phyloP scores from a whole-genome alignment of 2,797 vertebrate genomes.

The Babyrousa celebensis region DNA sequence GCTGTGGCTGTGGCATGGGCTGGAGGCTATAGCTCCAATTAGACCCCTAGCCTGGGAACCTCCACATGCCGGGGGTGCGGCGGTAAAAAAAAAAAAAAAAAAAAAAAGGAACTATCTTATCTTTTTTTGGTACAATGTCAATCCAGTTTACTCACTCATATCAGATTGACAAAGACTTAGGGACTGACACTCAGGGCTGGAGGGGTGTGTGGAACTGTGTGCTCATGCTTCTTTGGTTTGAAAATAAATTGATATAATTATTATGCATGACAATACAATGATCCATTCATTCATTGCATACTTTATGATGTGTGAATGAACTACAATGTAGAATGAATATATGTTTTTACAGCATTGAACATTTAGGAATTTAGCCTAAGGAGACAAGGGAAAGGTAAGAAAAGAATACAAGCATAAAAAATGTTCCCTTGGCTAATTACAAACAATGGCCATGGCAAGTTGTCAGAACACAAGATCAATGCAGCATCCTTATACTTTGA shows the following conservation, averaged over 20 bases:
- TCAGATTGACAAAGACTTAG: background rate
- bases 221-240: background rate
- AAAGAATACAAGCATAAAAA: background rate
- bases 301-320: background rate
- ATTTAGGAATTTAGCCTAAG: constrained; percentile 19
- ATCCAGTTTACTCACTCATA: background rate
- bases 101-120: too few relatives aligned
- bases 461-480: background rate
- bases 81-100: too few relatives aligned
- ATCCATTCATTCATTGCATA: constrained; percentile 10
- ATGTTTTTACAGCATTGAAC: background rate
- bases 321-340: background rate
- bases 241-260: background rate
- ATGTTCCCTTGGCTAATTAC: background rate
- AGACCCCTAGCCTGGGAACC: too few relatives aligned
- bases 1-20: too few relatives aligned
- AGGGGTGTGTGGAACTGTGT: background rate
- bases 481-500: background rate
- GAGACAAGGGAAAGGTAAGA: background rate
- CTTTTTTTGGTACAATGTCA: background rate
- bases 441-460: background rate
- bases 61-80: too few relatives aligned
- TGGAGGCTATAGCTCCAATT: too few relatives aligned
- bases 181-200: background rate
- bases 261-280: background rate